Evolutionary conservation across 2,888 invertebrate genomes (phyloP), one percentile per base, ranked within the genome.

Genomic region (Phaedon cochleariae): DNA sequence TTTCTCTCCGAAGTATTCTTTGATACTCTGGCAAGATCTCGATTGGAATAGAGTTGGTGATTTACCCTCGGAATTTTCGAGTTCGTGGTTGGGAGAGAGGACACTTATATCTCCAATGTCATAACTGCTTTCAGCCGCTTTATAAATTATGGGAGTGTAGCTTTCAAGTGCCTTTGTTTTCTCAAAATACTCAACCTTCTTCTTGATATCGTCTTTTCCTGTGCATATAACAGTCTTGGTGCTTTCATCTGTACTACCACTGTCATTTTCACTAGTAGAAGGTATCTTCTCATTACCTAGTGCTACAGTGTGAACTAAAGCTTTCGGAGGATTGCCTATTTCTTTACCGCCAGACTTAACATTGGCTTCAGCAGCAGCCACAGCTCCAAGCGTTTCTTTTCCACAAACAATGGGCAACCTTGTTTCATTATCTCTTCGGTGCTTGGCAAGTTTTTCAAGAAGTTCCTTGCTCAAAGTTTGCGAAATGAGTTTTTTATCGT

Each of bases 161-260:
- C 84, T 81, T n/a, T 86, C 86, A 3, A 85, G 81, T 57, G 84
- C 86, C 72, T 88, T 87, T 0, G 89, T 89, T 1, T 89, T 90
- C 82, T 94, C 94, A 79, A 93, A 94, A 82, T 92, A 94, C 80
- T 92, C 90, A 0, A 94, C 90, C 81, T 91, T 94, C 74, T 89
- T 89, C 62, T 89, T 87, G 0, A 92, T 89, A 71, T 89, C 89
- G 64, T 90, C 89, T 7, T 85, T 87, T 45, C 86, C 85, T 71
- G 86, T 87, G 59, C 92, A 89, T 0, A 90, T 90, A 0, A 92
- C 92, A 81, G 85, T 88, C 51, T 88, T 88, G 0, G 92, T 92
- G 51, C 70, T 70, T 49, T 90, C 86, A 75, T 92, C 92, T 0
- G 92, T 92, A 77, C 91, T 90, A 1, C 87, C 89, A 59, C 91